Conservation (phyloP, 2,888 invertebrate species). For the Himalopsyche anomala region DNA sequence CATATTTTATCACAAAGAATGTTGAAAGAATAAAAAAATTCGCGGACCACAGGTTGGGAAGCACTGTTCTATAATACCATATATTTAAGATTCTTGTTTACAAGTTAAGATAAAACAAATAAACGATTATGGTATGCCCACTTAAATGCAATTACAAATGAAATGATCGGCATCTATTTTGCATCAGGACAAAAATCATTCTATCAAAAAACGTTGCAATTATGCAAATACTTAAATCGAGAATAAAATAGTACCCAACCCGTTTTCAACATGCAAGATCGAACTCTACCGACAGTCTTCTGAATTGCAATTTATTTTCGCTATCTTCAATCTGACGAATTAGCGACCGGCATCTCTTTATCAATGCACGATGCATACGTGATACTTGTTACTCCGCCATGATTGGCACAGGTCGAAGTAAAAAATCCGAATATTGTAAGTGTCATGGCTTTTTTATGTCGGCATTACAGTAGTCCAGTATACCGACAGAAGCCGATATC, state of each 20-base stretch:
- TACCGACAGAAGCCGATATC: constrained; percentile 29
- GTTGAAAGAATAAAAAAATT: no score
- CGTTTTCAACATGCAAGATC: background rate
- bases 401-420: background rate
- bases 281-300: background rate
- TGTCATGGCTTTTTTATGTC: constrained; percentile 11
- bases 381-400: background rate
- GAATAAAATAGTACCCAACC: background rate
- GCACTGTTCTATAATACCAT: no score
- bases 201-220: background rate
- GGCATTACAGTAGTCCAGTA: constrained; percentile 11
- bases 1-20: no score
- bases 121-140: no score
- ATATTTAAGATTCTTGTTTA: no score
- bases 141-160: no score
- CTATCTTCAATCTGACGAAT: background rate
- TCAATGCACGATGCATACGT: constrained; percentile 5
- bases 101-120: no score
- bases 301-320: background rate
- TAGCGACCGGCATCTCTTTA: background rate
- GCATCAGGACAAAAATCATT: background rate
- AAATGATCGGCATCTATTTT: no score
- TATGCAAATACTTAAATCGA: constrained; percentile 9
- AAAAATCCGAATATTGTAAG: background rate
- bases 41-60: no score